A percentile compares a stretch with the other conserved stretches of the same genome.
Evolutionary conservation across 2,113 vertebrate species (phyloP).

Genomic region (Gambusia holbrooki): DNA sequence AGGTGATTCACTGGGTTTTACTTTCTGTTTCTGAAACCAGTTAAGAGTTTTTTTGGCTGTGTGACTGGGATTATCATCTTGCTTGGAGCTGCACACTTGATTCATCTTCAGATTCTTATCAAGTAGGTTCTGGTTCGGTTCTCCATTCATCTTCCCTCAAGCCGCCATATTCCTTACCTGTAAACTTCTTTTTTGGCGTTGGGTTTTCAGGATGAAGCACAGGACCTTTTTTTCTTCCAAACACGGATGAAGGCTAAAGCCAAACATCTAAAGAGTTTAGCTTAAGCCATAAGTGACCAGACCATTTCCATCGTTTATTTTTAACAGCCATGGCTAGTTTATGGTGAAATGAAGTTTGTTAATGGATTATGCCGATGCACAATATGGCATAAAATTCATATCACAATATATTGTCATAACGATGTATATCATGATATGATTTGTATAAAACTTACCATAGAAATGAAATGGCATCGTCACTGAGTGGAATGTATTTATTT

Average conservation of each 20-base stretch:
- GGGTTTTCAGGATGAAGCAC: not conserved
- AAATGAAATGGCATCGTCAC: too few species aligned
- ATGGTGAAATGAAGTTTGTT: not conserved
- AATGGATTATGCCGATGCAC: too few species aligned
- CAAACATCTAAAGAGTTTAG: not conserved
- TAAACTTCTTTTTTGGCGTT: not conserved
- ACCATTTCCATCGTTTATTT: too few species aligned
- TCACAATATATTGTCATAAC: too few species aligned
- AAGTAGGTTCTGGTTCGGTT: not conserved
- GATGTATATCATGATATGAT: too few species aligned
- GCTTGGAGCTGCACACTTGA: not conserved
- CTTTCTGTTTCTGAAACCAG: not conserved
- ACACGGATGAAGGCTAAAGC: not conserved
- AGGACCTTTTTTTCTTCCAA: not conserved
- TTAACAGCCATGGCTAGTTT: not conserved
- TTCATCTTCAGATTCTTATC: not conserved
- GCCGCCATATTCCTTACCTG: not conserved
- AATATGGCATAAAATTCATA: too few species aligned
- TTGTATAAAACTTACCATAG: too few species aligned
- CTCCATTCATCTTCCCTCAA: not conserved
- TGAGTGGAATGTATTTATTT: too few species aligned
- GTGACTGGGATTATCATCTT: not conserved
- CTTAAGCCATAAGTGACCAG: not conserved
- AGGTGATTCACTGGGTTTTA: not conserved
- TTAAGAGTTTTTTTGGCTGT: not conserved